phyloP scores from a whole-genome alignment of 2,113 vertebrate species.

The Rhodinocichla rosea region DNA sequence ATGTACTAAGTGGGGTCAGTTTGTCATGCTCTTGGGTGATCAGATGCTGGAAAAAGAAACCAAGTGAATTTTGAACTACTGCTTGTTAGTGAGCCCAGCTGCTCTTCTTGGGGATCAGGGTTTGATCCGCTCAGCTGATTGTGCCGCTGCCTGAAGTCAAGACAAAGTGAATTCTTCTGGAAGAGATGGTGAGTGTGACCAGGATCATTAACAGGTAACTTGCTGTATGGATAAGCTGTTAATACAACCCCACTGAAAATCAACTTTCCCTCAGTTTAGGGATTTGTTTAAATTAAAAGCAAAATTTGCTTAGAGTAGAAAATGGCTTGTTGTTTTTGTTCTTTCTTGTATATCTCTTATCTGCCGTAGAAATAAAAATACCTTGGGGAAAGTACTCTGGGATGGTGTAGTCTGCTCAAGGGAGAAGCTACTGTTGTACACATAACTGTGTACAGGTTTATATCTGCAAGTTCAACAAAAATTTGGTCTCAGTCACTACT shows the following conservation, averaged over 20 bases:
- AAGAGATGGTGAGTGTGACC: background rate
- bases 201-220: background rate
- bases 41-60: background rate
- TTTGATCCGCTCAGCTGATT: background rate
- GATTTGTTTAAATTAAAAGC: background rate
- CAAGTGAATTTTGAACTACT: background rate
- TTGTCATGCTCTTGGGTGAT: background rate
- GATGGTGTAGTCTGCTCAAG: background rate
- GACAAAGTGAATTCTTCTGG: background rate
- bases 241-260: background rate
- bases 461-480: background rate
- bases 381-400: background rate
- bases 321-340: background rate
- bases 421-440: background rate
- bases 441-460: rapidly evolving
- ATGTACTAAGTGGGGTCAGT: background rate
- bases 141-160: background rate
- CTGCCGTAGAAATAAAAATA: background rate
- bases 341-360: background rate
- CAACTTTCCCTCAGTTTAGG: background rate
- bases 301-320: background rate
- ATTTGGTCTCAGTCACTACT: rapidly evolving
- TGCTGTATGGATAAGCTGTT: background rate
- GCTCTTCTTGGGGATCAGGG: background rate
- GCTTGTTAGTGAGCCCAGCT: background rate